Evolutionary conservation across 2,888 invertebrate genomes (phyloP), one percentile per base, ranked within the genome.

Genomic region (Nomada ferruginata): DNA sequence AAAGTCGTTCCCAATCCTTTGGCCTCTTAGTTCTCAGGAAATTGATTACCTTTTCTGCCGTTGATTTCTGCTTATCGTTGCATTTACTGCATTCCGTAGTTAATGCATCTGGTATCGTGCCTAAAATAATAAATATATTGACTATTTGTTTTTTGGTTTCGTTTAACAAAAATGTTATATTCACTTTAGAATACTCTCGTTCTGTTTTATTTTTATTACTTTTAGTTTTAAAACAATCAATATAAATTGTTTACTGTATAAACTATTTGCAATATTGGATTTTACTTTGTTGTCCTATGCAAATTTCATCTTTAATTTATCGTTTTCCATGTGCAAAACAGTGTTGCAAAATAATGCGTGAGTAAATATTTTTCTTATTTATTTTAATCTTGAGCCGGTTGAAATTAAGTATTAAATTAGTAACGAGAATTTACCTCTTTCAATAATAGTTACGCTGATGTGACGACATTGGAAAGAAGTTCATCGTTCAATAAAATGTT

Each of bases 91-190:
- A 97, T 88, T 95, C 96, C 42, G 96, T 96, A 85, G 95, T 93
- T 70, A 97, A 91, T 1, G 96, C 96, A 93, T 97, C 97, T 9
- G 97, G 97, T 15, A 97, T 94, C 85, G 96, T 95, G 91, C 95
- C 97, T 97, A 94, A 66, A 87, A 87, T 70, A 2, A 84, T 57
- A 82, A 36, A 75, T 68, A 1, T 52, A 55, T 57, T 61, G 75
- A 77, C 53, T 53, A 26, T 29, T 60, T 57, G 52, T 61, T 3
- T 60, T 26, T 60, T 29, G 20, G n/a, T 47, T 13, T 18, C 11
- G 23, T 4, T 64, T n/a, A 18, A 15, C 9, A 42, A 63, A 63
- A 70, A 36, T 60, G 2, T 20, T 52, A 52, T 50, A 20, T 2
- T 20, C 2, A 18, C 10, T 18, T 53, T 23, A 23, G 26, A 57